These are phyloP conservation scores for Cephalotes varians DNA, from an alignment of 2,888 invertebrate genomes.

Conservation along the genomic window DNA sequence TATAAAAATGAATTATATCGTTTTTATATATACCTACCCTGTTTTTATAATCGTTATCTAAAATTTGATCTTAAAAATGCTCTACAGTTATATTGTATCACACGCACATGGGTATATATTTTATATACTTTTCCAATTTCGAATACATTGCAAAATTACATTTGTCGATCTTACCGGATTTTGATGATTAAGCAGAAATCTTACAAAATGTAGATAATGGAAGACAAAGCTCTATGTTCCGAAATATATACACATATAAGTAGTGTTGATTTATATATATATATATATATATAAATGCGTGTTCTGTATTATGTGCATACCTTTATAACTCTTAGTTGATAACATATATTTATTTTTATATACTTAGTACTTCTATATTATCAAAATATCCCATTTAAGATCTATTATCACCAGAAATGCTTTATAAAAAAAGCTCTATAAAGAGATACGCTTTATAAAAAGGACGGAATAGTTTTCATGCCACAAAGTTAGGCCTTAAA, in stretches of 20 bases:
- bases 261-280: too few species aligned
- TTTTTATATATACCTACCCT: constrained; percentile 29
- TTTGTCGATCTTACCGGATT: not conserved
- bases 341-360: constrained; percentile 51
- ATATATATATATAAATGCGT: constrained; percentile 48
- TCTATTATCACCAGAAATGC: constrained; percentile 74
- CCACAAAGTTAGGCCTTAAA: constrained; percentile 46
- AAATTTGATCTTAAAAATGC: constrained; percentile 27
- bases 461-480: constrained; percentile 8
- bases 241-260: constrained; percentile 66
- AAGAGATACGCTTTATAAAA: constrained; percentile 42
- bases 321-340: constrained; percentile 34
- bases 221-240: constrained; percentile 66
- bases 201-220: constrained; percentile 64
- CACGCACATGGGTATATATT: constrained; percentile 12
- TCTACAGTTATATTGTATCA: constrained; percentile 30
- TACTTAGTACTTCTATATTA: constrained; percentile 59
- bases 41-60: constrained; percentile 26
- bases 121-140: not conserved
- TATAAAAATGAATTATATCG: not conserved
- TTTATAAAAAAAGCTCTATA: constrained; percentile 43
- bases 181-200: constrained; percentile 57
- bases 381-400: constrained; percentile 63
- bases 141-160: not conserved
- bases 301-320: constrained; percentile 19